Base-by-base conservation (phyloP, 1,140 invertebrate species). In the Apocrypta bakeri region DNA sequence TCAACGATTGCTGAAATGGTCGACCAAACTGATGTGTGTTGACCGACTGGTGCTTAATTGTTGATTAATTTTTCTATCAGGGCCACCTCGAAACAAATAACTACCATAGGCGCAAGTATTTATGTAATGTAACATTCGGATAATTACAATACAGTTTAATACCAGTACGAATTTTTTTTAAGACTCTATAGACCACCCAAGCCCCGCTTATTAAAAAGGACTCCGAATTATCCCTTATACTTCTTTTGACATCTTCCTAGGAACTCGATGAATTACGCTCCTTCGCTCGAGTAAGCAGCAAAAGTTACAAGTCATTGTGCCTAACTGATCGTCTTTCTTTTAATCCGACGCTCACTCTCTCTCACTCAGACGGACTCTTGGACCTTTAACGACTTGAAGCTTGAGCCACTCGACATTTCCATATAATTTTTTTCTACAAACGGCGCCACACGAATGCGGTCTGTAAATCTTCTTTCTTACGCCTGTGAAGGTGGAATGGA, bases 311-410 rank as follows among this genome's bases (percentile, higher is more conserved):
- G 91, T 92, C 90, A 92, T 92, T 89, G 90, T 87, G 89, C 86
- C 88, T 92, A 92, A 92, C 91, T 92, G 90, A 89, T 90, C 88
- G 88, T 91, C 90, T 90, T 90, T 90, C 88, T 90, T 89, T 90
- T 91, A 91, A 91, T 90, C 88, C 88, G 85, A 86, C 72, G 1
- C 74, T n/a, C n/a, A n/a, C n/a, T n/a, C n/a, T n/a, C n/a, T n/a
- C n/a, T n/a, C n/a, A 56, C 42, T 56, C 27, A 77, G 63, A 14
- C 3, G 21, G 29, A 25, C n/a, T 25, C 68, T 85, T 80, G 25
- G 40, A 31, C 48, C n/a, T 33, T 37, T 61, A 24, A 48, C n/a
- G 31, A 33, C 4, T 48, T n/a, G 9, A n/a, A 25, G 14, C 63
- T 33, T 68, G 29, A 75, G 27, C 86, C 88, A 89, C 88, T 89